Evolutionary conservation across 2,888 invertebrate species (phyloP), one percentile per base, ranked within the genome.

Genomic region (Plagodis pulveraria): DNA sequence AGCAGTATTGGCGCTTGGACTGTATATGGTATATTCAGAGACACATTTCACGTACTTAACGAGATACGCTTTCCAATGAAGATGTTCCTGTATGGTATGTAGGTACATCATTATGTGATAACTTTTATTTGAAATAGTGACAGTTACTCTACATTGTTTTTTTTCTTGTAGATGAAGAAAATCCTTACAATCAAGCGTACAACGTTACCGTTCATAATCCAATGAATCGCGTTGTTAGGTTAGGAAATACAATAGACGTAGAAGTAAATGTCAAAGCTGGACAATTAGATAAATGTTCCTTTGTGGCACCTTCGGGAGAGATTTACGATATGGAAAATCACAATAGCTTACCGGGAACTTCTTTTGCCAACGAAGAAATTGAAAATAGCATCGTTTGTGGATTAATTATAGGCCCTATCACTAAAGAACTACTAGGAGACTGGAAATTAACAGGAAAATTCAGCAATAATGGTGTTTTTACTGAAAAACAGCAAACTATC

Each of bases 371-470:
- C 22, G 50, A 58, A 33, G 53, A 52, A 6, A 58, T 50, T 5
- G 58, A 53, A 0, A 7, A 6, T n/a, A 45, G 12, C 11, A 49
- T 60, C 35, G 52, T 58, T 5, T 83, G 83, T 55, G 59, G 57
- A 6, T 52, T 79, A n/a, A 56, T 64, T 41, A 59, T 82, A 33
- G 74, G 71, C 7, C 76, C 80, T 34, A 62, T 81, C 6, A 69
- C 69, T 35, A 56, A 73, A 47, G 57, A 70, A 6, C 58, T 75
- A 60, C 49, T 79, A 0, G 83, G 83, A 5, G 58, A 73, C 46
- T 83, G 83, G 83, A 69, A 64, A 36, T 41, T 83, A 2, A 69
- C 71, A 58, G 82, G 78, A 11, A 83, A 80, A 61, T 83, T 83
- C 59, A 76, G 68, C 33, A 58, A 74, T 53, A 69, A 66, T 32